These are phyloP conservation scores for Triops longicaudatus DNA, from an alignment of 1,140 invertebrate species.

Conservation along the genomic window DNA sequence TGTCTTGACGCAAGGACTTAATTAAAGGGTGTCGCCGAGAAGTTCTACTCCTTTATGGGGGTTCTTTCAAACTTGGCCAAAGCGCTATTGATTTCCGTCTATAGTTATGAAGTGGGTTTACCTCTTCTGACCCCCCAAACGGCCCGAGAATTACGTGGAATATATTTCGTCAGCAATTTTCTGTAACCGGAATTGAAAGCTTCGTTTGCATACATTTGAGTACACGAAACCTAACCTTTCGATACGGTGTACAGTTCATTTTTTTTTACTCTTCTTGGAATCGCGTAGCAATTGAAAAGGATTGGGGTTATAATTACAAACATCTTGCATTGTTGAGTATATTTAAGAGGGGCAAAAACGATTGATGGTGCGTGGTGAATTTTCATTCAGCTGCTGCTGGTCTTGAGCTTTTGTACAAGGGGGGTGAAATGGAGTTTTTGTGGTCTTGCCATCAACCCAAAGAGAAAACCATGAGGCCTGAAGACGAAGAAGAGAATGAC, in stretches of 20 bases:
- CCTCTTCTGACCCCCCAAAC: not conserved
- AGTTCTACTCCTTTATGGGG: not conserved
- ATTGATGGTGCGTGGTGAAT: not conserved
- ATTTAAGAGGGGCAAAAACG: not conserved
- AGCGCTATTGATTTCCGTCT: not conserved
- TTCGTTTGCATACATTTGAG: not conserved
- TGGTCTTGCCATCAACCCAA: not conserved
- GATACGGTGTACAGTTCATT: not conserved
- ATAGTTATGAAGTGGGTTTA: not conserved
- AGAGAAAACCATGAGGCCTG: not conserved
- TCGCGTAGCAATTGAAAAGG: not conserved
- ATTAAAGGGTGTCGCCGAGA: not conserved
- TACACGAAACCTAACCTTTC: not conserved
- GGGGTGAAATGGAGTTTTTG: not conserved
- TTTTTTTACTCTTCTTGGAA: not conserved
- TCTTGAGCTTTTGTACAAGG: not conserved
- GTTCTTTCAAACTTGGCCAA: not conserved
- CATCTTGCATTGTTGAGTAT: not conserved
- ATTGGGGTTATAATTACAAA: not conserved
- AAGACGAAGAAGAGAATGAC: not conserved
- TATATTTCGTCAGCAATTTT: not conserved
- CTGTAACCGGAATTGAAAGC: not conserved
- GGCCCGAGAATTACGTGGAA: not conserved
- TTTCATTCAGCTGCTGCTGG: slow-evolving; percentile 14
- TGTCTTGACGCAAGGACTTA: slow-evolving; percentile 4